Evolutionary conservation across 2,797 vertebrate genomes (phyloP).

Genomic region (Sarcoramphus papa): DNA sequence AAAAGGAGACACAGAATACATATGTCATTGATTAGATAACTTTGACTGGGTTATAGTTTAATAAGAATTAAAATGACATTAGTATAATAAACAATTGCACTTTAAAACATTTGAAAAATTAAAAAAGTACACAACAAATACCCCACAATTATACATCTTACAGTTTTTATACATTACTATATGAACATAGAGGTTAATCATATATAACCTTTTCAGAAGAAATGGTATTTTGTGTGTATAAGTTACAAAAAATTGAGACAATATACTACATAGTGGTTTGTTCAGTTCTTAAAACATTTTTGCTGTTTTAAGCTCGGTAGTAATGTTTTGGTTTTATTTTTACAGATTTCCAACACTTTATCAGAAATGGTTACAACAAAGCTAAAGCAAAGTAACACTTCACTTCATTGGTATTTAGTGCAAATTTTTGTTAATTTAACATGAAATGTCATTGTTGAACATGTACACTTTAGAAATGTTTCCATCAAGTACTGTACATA

Average conservation of each 20-base stretch:
- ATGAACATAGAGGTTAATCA: constrained; percentile 71
- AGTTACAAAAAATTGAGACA: constrained; percentile 62
- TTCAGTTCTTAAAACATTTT: constrained; percentile 59
- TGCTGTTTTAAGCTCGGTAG: constrained; percentile 38
- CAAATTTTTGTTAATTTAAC: constrained; percentile 64
- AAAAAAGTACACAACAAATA: constrained; percentile 79
- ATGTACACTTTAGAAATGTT: constrained; percentile 46
- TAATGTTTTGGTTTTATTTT: constrained; percentile 9
- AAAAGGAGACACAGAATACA: constrained; percentile 79
- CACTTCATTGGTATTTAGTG: constrained; percentile 75
- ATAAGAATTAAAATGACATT: constrained; percentile 74
- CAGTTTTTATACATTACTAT: constrained; percentile 71
- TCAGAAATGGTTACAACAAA: constrained; percentile 64
- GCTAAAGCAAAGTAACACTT: constrained; percentile 74
- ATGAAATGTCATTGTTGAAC: constrained; percentile 64
- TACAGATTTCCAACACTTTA: constrained; percentile 53
- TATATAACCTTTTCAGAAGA: constrained; percentile 67
- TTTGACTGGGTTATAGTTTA: constrained; percentile 75
- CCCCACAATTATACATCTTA: constrained; percentile 69
- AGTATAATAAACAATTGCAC: constrained; percentile 85
- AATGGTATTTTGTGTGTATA: constrained; percentile 45
- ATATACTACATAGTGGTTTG: constrained; percentile 68
- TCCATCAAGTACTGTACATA: constrained; percentile 31
- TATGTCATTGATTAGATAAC: constrained; percentile 70
- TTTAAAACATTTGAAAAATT: constrained; percentile 78